Evolutionary conservation across 1,140 invertebrate genomes (phyloP).

Genomic region (Ceratina japonica): DNA sequence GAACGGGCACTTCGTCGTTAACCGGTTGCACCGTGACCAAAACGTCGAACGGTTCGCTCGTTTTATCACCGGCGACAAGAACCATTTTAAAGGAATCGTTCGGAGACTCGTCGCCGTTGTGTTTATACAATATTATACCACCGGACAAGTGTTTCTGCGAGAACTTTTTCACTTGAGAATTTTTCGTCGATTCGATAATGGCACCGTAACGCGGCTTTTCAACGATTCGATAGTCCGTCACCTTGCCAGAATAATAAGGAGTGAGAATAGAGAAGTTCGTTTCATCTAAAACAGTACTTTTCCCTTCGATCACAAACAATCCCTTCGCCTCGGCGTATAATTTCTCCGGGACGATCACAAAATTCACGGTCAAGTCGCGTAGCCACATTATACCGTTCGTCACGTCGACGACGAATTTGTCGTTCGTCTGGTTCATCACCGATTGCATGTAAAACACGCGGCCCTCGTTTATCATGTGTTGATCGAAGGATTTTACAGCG

Average conservation of each 20-base stretch:
- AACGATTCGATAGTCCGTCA: slow-evolving; percentile 87
- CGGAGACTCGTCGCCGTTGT: slow-evolving; percentile 92
- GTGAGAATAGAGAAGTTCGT: slow-evolving; percentile 84
- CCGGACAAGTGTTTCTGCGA: slow-evolving; percentile 86
- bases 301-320: slow-evolving; percentile 88
- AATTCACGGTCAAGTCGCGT: slow-evolving; percentile 83
- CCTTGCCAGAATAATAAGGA: slow-evolving; percentile 87
- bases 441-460: slow-evolving; percentile 92
- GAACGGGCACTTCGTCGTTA: slow-evolving; percentile 92
- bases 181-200: slow-evolving; percentile 81
- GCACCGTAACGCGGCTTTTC: slow-evolving; percentile 87
- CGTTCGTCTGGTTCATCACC: slow-evolving; percentile 88
- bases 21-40: slow-evolving; percentile 87
- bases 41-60: slow-evolving; percentile 86
- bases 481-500: slow-evolving; percentile 87
- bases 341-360: slow-evolving; percentile 89
- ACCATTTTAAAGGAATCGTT: slow-evolving; percentile 88
- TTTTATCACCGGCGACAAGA: slow-evolving; percentile 86
- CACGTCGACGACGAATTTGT: slow-evolving; percentile 91
- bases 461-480: slow-evolving; percentile 90
- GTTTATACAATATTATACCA: slow-evolving; percentile 86
- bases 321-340: slow-evolving; percentile 85
- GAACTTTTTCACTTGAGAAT: slow-evolving; percentile 84
- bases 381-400: slow-evolving; percentile 93
- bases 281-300: slow-evolving; percentile 77